Base-by-base conservation (phyloP, 2,888 invertebrate genomes). In the Drosophila formosana region DNA sequence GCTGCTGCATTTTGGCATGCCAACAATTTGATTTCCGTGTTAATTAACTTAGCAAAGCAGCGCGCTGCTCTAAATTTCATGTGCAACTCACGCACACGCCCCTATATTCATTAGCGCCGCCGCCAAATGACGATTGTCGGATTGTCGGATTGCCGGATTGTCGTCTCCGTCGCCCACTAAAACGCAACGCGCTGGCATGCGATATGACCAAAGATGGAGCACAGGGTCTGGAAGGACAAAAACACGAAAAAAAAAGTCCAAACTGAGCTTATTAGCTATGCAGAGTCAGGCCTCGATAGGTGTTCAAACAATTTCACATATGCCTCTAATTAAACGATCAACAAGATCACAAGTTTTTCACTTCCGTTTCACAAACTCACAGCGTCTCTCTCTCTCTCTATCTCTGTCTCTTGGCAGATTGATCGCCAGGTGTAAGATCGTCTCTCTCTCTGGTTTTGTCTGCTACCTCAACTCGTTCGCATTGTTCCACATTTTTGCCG, bases 271-370 rank as follows among this genome's bases (percentile, higher is more conserved):
- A 86, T 89, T 90, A 82, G 75, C 79, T 87, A 89, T 90, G 80
- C 89, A 79, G 75, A 72, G 72, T 80, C 66, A 64, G 78, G 61
- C 62, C 66, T 68, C 39, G 32, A 53, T 69, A 81, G 91, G 90
- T 91, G 90, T 91, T 90, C 90, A 76, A 91, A 89, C 86, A 84
- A 91, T 91, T 91, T 90, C 91, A 91, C 86, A 83, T 88, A 91
- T 91, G 89, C 78, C 80, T 88, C 90, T 91, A 91, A 91, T 91
- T 91, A 91, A 91, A 90, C 71, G 85, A 90, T 89, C 91, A 91
- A 88, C 82, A 89, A 86, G 80, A 88, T 86, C 89, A 88, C 88
- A 74, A 82, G 39, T 86, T 86, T 88, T 86, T 84, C 65, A 83
- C 89, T 87, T 83, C 83, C 89, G 87, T 70, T 86, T 66, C 50